Evolutionary conservation across 2,888 invertebrate genomes (phyloP).

Genomic region (Protophormia terraenovae): DNA sequence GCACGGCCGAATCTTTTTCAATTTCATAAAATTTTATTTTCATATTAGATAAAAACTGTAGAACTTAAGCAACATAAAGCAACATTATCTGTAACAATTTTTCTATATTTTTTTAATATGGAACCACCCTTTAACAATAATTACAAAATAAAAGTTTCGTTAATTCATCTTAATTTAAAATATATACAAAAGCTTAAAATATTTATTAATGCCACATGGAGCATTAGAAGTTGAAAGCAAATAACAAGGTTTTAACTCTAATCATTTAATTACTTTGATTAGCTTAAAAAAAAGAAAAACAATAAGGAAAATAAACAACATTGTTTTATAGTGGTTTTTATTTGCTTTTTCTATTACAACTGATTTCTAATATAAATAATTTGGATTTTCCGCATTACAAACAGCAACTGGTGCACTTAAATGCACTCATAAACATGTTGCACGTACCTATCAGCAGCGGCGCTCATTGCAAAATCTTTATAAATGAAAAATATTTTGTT

Average conservation of each 20-base stretch:
- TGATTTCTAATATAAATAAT: slow-evolving; percentile 29
- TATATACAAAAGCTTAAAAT: too few species aligned
- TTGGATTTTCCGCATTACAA: slow-evolving; percentile 40
- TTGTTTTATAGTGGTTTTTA: not conserved
- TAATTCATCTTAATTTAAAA: too few species aligned
- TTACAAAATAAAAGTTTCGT: too few species aligned
- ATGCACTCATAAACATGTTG: not conserved
- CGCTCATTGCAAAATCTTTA: not conserved
- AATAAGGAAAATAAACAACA: not conserved
- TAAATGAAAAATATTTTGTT: not conserved
- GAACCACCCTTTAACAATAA: too few species aligned
- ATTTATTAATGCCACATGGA: not conserved
- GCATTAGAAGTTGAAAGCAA: too few species aligned
- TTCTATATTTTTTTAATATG: too few species aligned
- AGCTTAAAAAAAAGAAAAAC: not conserved
- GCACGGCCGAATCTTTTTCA: too few species aligned
- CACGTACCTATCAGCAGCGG: too few species aligned
- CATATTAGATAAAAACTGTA: too few species aligned
- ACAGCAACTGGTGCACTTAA: slow-evolving; percentile 13
- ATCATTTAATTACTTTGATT: not conserved
- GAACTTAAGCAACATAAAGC: too few species aligned
- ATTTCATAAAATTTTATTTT: too few species aligned
- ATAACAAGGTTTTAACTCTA: not conserved
- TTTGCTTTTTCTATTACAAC: not conserved
- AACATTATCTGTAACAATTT: too few species aligned